Conservation (phyloP, 1,140 invertebrate genomes). For the Zelostemma sp. region DNA sequence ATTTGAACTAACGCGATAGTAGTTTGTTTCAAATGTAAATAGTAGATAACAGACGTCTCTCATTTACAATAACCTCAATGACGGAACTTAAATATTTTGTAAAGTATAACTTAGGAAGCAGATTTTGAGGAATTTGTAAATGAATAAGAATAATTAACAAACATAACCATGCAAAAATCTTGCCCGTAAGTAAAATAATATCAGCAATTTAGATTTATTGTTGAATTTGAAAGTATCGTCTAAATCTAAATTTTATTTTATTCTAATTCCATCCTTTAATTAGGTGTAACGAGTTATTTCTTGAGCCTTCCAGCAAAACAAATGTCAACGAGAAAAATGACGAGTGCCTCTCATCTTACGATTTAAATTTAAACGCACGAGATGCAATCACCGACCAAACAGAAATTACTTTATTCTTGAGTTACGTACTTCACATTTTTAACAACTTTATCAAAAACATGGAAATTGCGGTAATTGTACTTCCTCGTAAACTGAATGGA, state of each 20-base stretch:
- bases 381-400: neutral
- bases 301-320: neutral
- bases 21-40: neutral
- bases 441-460: conserved; percentile 22
- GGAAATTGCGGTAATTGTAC: conserved; percentile 27
- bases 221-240: neutral
- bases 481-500: neutral
- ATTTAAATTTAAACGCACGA: neutral
- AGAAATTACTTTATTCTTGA: conserved; percentile 18
- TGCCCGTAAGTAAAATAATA: neutral
- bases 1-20: neutral
- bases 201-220: too few species aligned
- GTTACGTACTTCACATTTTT: conserved; percentile 20
- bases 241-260: neutral
- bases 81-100: too few species aligned
- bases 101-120: too few species aligned
- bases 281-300: neutral
- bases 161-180: neutral
- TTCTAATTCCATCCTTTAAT: neutral
- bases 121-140: too few species aligned
- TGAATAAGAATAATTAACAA: too few species aligned
- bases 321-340: neutral
- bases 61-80: too few species aligned
- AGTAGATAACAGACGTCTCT: neutral
- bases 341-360: neutral